Evolutionary conservation across 2,797 vertebrate species (phyloP).

Genomic region (Manis javanica): DNA sequence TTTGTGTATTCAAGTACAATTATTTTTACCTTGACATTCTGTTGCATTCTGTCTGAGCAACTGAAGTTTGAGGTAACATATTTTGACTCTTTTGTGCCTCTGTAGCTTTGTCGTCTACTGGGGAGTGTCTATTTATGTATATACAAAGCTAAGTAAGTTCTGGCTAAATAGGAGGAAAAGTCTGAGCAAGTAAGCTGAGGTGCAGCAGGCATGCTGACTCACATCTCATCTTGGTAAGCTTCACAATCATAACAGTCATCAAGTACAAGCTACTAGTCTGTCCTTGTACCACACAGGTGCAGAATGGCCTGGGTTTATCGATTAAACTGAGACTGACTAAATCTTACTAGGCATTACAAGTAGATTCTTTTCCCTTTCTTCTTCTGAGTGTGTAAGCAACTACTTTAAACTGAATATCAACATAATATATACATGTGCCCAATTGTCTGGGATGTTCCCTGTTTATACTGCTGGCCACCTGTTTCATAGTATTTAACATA

Average conservation of each 20-base stretch:
- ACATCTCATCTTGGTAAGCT: neutral
- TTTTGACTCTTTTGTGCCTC: neutral
- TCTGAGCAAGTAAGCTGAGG: neutral
- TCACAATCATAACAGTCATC: neutral
- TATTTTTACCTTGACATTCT: neutral
- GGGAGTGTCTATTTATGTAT: neutral
- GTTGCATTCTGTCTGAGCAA: neutral
- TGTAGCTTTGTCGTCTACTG: neutral
- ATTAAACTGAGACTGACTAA: neutral
- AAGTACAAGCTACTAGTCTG: neutral
- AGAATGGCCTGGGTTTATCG: neutral
- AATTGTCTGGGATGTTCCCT: neutral
- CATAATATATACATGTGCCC: neutral
- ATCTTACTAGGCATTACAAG: neutral
- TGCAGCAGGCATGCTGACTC: neutral
- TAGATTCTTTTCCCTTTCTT: neutral
- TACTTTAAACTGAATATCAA: neutral
- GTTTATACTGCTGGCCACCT: neutral
- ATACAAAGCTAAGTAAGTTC: neutral
- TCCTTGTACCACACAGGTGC: neutral
- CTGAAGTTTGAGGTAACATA: neutral
- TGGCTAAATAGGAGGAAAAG: neutral
- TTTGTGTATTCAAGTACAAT: neutral
- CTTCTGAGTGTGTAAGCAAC: neutral
- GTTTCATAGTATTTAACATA: neutral